These are phyloP conservation scores for Drosophila equinoxialis DNA, from an alignment of 1,140 invertebrate genomes.

Conservation along the genomic window DNA sequence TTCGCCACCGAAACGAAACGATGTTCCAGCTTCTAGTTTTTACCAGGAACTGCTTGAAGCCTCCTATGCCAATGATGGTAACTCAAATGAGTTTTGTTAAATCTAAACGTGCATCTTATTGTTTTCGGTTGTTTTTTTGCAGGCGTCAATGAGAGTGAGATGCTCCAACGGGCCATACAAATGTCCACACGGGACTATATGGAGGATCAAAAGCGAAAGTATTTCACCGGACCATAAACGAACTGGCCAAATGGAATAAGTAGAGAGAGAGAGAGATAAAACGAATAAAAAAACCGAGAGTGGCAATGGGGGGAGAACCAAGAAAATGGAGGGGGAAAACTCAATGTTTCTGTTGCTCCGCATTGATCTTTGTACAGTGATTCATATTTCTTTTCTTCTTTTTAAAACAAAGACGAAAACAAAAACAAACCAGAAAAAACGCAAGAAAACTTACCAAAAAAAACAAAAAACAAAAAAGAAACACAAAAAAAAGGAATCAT, in stretches of 20 bases:
- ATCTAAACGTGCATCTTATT: neutral
- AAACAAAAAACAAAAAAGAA: slow-evolving; percentile 18
- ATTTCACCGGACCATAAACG: slow-evolving; percentile 71
- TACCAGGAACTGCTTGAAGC: slow-evolving; percentile 81
- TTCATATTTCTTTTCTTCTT: slow-evolving; percentile 54
- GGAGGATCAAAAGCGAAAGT: slow-evolving; percentile 78
- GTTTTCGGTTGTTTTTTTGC: neutral
- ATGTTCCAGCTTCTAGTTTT: slow-evolving; percentile 59
- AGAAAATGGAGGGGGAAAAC: neutral
- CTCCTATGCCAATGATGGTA: slow-evolving; percentile 79
- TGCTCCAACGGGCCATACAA: slow-evolving; percentile 81
- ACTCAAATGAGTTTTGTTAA: neutral
- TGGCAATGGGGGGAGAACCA: neutral
- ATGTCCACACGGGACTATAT: slow-evolving; percentile 82
- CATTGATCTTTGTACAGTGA: slow-evolving; percentile 69
- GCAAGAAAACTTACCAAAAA: slow-evolving; percentile 37
- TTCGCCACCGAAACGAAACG: slow-evolving; percentile 61
- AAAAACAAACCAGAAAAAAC: slow-evolving; percentile 47
- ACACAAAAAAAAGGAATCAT: neutral
- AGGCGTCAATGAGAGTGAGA: slow-evolving; percentile 76
- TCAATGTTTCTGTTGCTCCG: neutral
- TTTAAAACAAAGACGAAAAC: slow-evolving; percentile 57
- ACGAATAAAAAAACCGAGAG: neutral
- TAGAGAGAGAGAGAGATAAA: neutral
- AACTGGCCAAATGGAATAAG: neutral